Evolutionary conservation across 1,140 invertebrate genomes (phyloP), one percentile per base, ranked within the genome.

Genomic region (Drosophila ercepeae): DNA sequence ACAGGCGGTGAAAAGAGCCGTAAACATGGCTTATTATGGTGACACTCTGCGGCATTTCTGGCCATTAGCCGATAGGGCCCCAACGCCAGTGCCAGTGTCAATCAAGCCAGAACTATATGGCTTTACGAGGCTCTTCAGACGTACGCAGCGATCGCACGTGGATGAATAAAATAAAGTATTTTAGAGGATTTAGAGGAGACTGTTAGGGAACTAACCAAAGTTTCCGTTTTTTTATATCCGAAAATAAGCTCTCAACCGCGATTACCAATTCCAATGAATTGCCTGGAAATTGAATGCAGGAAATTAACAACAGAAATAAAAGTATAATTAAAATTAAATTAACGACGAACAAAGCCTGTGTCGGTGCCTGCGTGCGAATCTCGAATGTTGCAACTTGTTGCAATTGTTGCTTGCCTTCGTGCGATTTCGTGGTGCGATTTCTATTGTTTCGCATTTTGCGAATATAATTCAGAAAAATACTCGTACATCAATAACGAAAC

Each of bases 371-470:
- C 39, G 41, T 65, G 8, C 53, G 41, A 34, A 42, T 64, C 58
- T 8, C 49, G 41, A 27, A 34, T 73, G 55, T 42, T 52, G 68
- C 60, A 60, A 41, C 23, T 51, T 27, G 19, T 51, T 27, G 19
- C 65, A 55, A 64, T 74, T 73, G 50, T 74, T 49, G 46, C 32
- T 42, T 23, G 60, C 60, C 61, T 55, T 4, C 19, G 27, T n/a
- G n/a, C n/a, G 70, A 45, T 73, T 73, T 74, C 70, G 45, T 61
- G 39, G 52, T 41, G 34, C 32, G 48, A n/a, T n/a, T n/a, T n/a
- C 70, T 36, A 74, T 74, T 74, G 71, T 74, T 74, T 65, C 42
- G 46, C 34, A 74, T 74, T 74, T 74, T 74, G 71, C 60, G 73
- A 74, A 74, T 74, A 41, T 48, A 73, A 57, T 65, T 59, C 58